Conservation (phyloP, 1,140 invertebrate species). For the Augochlora pura region DNA sequence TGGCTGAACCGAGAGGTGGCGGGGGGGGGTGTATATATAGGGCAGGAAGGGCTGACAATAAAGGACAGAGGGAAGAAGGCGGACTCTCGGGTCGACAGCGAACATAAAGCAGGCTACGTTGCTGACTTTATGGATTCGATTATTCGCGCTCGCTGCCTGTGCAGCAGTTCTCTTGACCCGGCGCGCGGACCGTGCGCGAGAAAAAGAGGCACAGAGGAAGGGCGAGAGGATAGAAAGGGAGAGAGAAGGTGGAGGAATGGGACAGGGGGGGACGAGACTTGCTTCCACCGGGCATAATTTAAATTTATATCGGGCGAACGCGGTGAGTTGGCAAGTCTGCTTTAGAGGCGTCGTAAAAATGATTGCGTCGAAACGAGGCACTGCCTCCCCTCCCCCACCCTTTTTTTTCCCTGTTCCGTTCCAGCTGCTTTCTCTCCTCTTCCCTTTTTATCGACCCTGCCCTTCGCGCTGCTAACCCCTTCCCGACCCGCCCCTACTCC, state of each 20-base stretch:
- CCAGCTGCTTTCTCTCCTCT: background rate
- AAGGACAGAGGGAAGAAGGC: background rate
- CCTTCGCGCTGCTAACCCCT: background rate
- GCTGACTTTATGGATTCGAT: constrained; percentile 65
- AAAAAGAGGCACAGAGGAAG: background rate
- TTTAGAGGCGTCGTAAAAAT: constrained; percentile 38
- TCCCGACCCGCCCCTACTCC: too few species aligned
- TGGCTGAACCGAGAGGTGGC: too few species aligned
- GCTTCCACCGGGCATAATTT: constrained; percentile 48
- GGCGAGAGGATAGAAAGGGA: too few species aligned
- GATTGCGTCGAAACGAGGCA: constrained; percentile 36
- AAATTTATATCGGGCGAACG: constrained; percentile 51
- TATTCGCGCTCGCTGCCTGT: constrained; percentile 58
- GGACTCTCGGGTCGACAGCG: constrained; percentile 18
- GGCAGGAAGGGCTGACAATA: background rate
- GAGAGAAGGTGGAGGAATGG: too few species aligned
- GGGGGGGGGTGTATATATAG: too few species aligned
- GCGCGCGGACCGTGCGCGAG: constrained; percentile 11
- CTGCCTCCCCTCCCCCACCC: too few species aligned
- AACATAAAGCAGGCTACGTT: constrained; percentile 53
- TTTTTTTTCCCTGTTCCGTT: constrained; percentile 30
- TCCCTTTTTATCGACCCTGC: background rate
- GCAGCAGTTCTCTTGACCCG: constrained; percentile 55
- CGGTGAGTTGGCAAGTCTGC: constrained; percentile 32
- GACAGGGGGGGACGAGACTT: background rate